phyloP scores from a whole-genome alignment of 2,797 vertebrate species.

The Tiaroga cobitis region DNA sequence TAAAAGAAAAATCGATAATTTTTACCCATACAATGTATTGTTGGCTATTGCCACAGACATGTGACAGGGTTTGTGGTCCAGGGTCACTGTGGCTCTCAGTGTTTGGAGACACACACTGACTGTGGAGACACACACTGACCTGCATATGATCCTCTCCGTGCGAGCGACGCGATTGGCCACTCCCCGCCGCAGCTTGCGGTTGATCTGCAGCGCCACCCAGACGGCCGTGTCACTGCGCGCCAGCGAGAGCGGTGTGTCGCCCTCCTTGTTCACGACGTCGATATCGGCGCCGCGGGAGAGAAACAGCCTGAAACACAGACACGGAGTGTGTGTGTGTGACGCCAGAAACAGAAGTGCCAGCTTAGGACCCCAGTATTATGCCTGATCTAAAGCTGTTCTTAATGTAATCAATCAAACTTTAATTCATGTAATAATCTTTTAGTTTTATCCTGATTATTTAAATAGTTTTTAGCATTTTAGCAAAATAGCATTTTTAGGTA shows the following conservation, averaged over 20 bases:
- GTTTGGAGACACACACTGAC: neutral
- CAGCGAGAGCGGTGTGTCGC: slow-evolving; percentile 87
- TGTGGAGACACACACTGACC: slow-evolving; percentile 72
- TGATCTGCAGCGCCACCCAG: slow-evolving; percentile 94
- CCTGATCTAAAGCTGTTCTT: too few relatives aligned
- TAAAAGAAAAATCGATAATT: too few relatives aligned
- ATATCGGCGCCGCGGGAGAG: slow-evolving; percentile 90
- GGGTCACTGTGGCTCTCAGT: neutral
- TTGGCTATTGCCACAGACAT: too few relatives aligned
- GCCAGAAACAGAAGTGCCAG: neutral
- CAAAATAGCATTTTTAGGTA: too few relatives aligned
- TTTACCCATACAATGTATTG: too few relatives aligned
- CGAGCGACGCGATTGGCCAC: slow-evolving; percentile 84
- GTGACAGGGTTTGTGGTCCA: too few relatives aligned
- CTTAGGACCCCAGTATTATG: too few relatives aligned
- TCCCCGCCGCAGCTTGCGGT: slow-evolving; percentile 87
- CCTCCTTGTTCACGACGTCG: slow-evolving; percentile 88
- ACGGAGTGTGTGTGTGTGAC: too few relatives aligned
- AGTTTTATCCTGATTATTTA: too few relatives aligned
- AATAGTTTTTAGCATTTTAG: too few relatives aligned
- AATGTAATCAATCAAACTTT: too few relatives aligned
- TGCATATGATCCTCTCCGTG: slow-evolving; percentile 90
- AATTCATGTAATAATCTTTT: too few relatives aligned
- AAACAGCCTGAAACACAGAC: slow-evolving; percentile 79
- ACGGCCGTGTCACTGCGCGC: slow-evolving; percentile 85